phyloP scores from a whole-genome alignment of 2,888 invertebrate species.

The Sylvicola cinctus region DNA sequence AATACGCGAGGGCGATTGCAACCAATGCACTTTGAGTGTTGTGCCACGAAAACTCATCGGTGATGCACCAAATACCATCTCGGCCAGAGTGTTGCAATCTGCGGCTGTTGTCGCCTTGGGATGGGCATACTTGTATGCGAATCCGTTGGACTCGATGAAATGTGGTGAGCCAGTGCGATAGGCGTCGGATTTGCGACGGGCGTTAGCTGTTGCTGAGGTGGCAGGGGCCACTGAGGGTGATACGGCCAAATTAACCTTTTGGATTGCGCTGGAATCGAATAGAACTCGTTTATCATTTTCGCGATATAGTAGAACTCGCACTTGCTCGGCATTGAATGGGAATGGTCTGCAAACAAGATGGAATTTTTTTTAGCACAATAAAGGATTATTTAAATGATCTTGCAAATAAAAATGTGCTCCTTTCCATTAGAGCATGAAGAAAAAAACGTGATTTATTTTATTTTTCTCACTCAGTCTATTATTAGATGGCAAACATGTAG shows the following conservation, averaged over 20 bases:
- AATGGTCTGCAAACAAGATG: conserved; percentile 20
- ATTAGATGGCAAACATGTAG: too few relatives aligned
- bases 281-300: conserved; percentile 70
- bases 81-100: conserved; percentile 61
- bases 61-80: conserved; percentile 83
- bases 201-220: conserved; percentile 2
- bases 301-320: conserved; percentile 62
- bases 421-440: too few relatives aligned
- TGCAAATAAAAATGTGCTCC: too few relatives aligned
- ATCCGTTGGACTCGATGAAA: conserved; percentile 3
- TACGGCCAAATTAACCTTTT: too few relatives aligned
- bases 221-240: too few relatives aligned
- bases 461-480: too few relatives aligned
- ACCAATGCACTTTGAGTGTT: conserved; percentile 48
- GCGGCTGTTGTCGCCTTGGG: conserved; percentile 31
- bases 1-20: conserved; percentile 27
- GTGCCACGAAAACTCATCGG: conserved; percentile 75
- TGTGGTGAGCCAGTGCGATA: too few relatives aligned
- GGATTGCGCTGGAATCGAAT: conserved; percentile 58
- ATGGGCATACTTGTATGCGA: conserved; percentile 33
- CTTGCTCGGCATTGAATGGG: conserved; percentile 48
- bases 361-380: too few relatives aligned
- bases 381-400: too few relatives aligned
- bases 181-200: too few relatives aligned
- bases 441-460: too few relatives aligned